Percentiles rank a stretch among this genome's conserved stretches.
phyloP scores from a whole-genome alignment of 1,140 invertebrate genomes.

The Lineus longissimus region DNA sequence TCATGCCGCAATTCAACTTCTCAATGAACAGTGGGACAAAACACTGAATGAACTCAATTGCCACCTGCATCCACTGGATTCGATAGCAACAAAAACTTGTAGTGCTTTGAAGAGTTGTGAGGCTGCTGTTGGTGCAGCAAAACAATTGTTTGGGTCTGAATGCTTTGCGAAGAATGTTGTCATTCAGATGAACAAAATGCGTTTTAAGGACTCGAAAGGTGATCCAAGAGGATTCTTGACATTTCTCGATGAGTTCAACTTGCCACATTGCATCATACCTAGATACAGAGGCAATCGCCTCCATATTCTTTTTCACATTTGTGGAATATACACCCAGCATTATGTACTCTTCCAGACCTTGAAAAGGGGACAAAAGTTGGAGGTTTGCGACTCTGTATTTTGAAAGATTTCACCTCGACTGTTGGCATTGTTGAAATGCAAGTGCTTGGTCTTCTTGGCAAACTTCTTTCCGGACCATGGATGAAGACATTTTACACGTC shows the following conservation, averaged over 20 bases:
- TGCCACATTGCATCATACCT: conserved; percentile 9
- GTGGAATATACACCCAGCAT: background rate
- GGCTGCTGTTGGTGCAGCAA: background rate
- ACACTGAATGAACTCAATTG: too few relatives aligned
- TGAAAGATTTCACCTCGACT: background rate
- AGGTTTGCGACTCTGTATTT: background rate
- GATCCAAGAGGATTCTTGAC: conserved; percentile 12
- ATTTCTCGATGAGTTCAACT: conserved; percentile 4
- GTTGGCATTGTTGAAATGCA: conserved; percentile 17
- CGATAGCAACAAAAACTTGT: conserved; percentile 2
- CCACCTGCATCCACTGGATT: conserved; percentile 16
- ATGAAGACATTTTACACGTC: conserved; percentile 21
- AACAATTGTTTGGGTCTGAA: conserved; percentile 12
- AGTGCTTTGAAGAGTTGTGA: background rate
- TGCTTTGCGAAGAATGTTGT: background rate
- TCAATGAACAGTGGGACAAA: background rate
- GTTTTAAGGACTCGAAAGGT: conserved; percentile 13
- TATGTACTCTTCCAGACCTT: background rate
- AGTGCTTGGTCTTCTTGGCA: conserved; percentile 18
- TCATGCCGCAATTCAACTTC: conserved; percentile 3
- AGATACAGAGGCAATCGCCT: conserved; percentile 12
- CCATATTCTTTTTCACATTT: conserved; percentile 14
- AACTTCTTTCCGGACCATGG: conserved; percentile 18
- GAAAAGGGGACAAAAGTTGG: background rate
- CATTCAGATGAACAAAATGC: conserved; percentile 3